Base-by-base conservation (phyloP, 2,888 invertebrate species). In the Leptarthrus brevirostris region DNA sequence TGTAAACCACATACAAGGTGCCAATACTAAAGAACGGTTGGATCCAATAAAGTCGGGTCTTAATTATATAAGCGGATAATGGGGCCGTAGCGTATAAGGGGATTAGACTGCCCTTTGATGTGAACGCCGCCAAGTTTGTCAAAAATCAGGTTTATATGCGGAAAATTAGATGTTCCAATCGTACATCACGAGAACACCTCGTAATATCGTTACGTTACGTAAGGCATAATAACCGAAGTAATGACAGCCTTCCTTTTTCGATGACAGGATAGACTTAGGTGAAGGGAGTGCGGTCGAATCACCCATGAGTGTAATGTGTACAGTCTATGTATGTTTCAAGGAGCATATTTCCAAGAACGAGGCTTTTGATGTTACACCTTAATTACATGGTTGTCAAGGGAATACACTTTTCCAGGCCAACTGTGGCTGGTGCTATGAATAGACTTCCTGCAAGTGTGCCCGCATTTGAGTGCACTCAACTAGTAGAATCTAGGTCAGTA, bases 381-480 rank as follows among this genome's bases (percentile, higher is more conserved):
- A 64, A 64, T 64, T 64, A 64, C 64, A 64, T 64, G 64, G 64
- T 64, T 64, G 64, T 64, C 64, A 64, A 64, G 64, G 64, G 64
- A 64, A 24, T 64, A 64, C 64, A 64, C 44, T 64, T 64, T 64
- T 64, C 64, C 64, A 64, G 64, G 64, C 64, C 64, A 64, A 44
- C 40, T 64, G 44, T 64, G 64, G 64, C 64, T 64, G 64, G 64
- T 64, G 64, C 64, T 64, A 64, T 64, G 64, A 64, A 64, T 64
- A 64, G 64, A 64, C 64, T 64, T 64, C 64, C 64, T 64, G 64
- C 64, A 64, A 64, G 64, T 64, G 64, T 64, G 64, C 64, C 64
- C 64, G 64, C 64, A 64, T 64, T 64, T n/a, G 64, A 64, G 64
- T 64, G 44, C 64, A 64, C 64, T 64, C 64, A 64, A 64, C 64